Base-by-base conservation (phyloP, 1,140 invertebrate species). In the Carcinoscorpius rotundicauda region DNA sequence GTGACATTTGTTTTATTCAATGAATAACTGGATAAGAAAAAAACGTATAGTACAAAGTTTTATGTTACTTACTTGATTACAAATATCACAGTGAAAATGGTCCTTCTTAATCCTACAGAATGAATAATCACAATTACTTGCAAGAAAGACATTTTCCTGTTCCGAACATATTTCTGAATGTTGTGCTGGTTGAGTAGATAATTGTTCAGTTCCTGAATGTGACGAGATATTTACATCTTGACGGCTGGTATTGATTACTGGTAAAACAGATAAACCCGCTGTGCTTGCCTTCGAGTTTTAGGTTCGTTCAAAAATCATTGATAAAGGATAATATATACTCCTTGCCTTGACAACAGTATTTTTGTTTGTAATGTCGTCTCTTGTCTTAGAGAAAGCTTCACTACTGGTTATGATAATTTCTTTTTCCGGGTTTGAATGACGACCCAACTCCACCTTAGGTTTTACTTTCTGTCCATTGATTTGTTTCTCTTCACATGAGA, bases 301-400 rank as follows among this genome's bases (percentile, higher is more conserved):
- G 55, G 58, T 60, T 51, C 62, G 65, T 58, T 56, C 66, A 58
- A 65, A 64, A 11, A 66, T 56, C 57, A 71, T 66, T 50, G 89
- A 89, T 71, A 91, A 83, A 73, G 91, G 91, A 81, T 90, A 94
- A 82, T 90, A 94, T 77, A 89, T 94, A 77, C 91, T 90, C 73
- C 88, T 84, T 77, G 91, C 88, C 85, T 90, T 93, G 80, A 93
- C 88, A 82, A 91, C 87, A 55, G 61, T 72, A 60, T 62, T 64
- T 60, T 66, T 71, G 66, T 63, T 65, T 58, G 50, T 55, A 50
- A 56, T 55, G n/a, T 55, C n/a, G 6, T 6, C n/a, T 6, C 53
- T 6, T 6, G 53, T 55, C 6, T 6, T n/a, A 55, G 53, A 6
- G 53, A 6, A n/a, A 6, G 53, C 53, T 6, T 55, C 66, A 64